Evolutionary conservation across 92 coral and sea anemone species (phyloP).

Genomic region (Muricea muricata): DNA sequence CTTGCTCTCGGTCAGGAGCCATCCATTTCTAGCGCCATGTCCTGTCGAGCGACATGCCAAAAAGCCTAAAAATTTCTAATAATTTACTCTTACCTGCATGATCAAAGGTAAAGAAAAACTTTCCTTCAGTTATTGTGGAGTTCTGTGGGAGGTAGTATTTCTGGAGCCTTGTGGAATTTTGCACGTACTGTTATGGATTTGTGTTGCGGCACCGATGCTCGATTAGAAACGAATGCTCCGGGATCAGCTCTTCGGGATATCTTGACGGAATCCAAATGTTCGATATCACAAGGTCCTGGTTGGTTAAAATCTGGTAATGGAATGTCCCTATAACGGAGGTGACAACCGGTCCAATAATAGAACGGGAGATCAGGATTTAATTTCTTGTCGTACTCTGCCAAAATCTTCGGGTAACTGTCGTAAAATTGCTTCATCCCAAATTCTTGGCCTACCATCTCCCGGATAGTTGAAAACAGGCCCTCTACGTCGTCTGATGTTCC

Average conservation of each 20-base stretch:
- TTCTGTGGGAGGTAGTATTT: constrained; percentile 10
- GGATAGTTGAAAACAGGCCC: constrained; percentile 30
- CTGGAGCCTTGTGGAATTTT: constrained; percentile 18
- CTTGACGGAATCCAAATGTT: not conserved
- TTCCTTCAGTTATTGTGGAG: not conserved
- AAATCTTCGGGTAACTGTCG: not conserved
- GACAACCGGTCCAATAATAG: constrained; percentile 1
- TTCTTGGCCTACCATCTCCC: constrained; percentile 1
- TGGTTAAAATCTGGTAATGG: constrained; percentile 26
- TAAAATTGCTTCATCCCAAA: constrained; percentile 2
- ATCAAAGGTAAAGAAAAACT: too few species aligned
- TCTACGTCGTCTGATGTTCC: constrained; percentile 18
- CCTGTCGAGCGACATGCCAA: too few species aligned
- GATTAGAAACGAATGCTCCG: not conserved
- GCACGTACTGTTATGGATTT: constrained; percentile 1
- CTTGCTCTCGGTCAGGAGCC: too few species aligned
- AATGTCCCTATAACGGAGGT: constrained; percentile 25
- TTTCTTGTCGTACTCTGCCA: constrained; percentile 2
- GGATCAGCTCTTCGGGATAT: constrained; percentile 5
- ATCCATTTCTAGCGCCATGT: too few species aligned
- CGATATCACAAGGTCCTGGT: constrained; percentile 21
- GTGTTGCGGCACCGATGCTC: constrained; percentile 1
- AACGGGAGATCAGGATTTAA: not conserved
- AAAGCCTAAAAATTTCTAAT: too few species aligned
- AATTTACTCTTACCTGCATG: too few species aligned